A percentile compares a stretch with the other conserved stretches of the same genome.
These are phyloP conservation scores for Piezodorus guildinii DNA, from an alignment of 1,140 invertebrate genomes.

Conservation along the genomic window DNA sequence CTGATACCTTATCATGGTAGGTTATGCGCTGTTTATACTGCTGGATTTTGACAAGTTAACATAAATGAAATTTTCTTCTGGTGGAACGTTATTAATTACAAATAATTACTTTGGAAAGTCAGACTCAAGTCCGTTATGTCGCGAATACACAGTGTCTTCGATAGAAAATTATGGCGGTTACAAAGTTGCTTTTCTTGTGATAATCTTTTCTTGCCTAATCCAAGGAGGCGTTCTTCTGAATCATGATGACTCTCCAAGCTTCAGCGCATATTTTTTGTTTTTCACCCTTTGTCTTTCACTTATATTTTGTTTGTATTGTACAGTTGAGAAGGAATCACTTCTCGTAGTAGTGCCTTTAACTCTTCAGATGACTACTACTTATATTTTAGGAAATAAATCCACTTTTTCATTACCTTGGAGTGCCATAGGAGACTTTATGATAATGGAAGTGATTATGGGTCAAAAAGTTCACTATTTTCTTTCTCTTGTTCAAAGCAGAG, in stretches of 20 bases:
- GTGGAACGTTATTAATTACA: neutral
- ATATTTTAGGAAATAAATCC: constrained; percentile 6
- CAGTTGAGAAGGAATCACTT: constrained; percentile 11
- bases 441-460: constrained; percentile 20
- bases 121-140: neutral
- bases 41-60: too few relatives aligned
- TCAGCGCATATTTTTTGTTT: neutral
- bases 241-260: neutral
- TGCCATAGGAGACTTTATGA: constrained; percentile 11
- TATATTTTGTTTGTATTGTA: neutral
- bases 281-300: neutral
- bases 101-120: neutral
- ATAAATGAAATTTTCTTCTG: neutral
- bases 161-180: neutral
- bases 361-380: constrained; percentile 16
- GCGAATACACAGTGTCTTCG: neutral
- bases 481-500: neutral
- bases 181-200: neutral
- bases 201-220: neutral
- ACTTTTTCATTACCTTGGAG: constrained; percentile 13
- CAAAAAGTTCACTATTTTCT: constrained; percentile 15
- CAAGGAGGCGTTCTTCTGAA: neutral
- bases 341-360: constrained; percentile 13
- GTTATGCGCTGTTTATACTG: too few relatives aligned
- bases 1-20: too few relatives aligned